Evolutionary conservation across 1,140 invertebrate genomes (phyloP), one percentile per base, ranked within the genome.

Genomic region (Heliconius himera): DNA sequence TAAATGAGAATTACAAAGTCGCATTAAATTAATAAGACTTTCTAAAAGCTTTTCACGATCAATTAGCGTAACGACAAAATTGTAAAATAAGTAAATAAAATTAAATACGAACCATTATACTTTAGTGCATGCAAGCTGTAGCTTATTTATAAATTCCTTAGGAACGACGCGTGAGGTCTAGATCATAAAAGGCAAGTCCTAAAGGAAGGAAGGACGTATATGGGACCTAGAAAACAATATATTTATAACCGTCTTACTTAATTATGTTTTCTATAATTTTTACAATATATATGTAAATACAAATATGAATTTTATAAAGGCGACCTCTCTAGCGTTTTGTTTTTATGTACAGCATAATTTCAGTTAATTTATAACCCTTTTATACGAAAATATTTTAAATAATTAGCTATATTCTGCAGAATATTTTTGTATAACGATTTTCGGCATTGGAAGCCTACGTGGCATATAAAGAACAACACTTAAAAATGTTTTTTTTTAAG

Each of bases 91-190:
- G 56, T 26, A 60, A 66, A 51, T 56, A 56, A 66, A 66, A 66
- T 66, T 66, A 29, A 29, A 26, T 13, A 66, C 26, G 22, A n/a
- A 26, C 26, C 22, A 66, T 13, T 66, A 66, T 16, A 26, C 9
- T 29, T 66, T 29, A 66, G 22, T 66, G 26, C 22, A 66, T 66
- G n/a, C 9, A 66, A 51, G 11, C 60, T 60, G 60, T 66, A 9
- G 8, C 13, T 66, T 66, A 66, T 66, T 80, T 80, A 77, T 49
- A 78, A 78, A 78, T 78, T 72, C 51, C 71, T 26, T 18, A 71
- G 33, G 71, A 73, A 56, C 71, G 33, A 60, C 71, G 77, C 36
- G 77, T 78, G 77, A 78, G 77, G 77, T 73, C 77, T 72, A 73
- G 33, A 71, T 60, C 54, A 26, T 66, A 66, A 73, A 73, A 78